phyloP scores from a whole-genome alignment of 2,113 vertebrate species.

The Tetrax tetrax region DNA sequence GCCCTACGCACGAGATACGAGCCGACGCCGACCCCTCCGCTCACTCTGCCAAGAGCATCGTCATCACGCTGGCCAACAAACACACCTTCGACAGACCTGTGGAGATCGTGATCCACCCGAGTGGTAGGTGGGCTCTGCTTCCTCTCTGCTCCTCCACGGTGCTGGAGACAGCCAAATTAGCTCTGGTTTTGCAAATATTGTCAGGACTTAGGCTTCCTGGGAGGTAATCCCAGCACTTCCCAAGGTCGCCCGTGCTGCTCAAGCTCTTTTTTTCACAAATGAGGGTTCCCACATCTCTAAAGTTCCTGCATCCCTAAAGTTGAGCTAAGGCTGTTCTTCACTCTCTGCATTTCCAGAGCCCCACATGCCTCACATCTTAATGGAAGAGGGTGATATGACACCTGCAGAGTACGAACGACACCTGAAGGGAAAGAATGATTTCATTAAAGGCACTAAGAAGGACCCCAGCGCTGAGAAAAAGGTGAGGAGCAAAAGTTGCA shows the following conservation, averaged over 20 bases:
- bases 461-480: slow-evolving; percentile 87
- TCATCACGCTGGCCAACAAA: slow-evolving; percentile 90
- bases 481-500: slow-evolving; percentile 71
- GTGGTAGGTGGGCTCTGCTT: slow-evolving; percentile 77
- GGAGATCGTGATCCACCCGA: slow-evolving; percentile 92
- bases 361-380: slow-evolving; percentile 87
- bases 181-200: neutral
- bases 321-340: neutral
- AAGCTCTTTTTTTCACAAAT: neutral
- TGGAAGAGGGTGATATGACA: slow-evolving; percentile 92
- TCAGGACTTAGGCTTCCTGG: neutral
- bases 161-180: neutral
- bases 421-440: slow-evolving; percentile 85
- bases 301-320: neutral
- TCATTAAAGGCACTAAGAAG: slow-evolving; percentile 91
- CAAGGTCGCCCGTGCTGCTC: neutral
- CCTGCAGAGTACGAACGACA: slow-evolving; percentile 87
- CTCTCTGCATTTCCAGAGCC: slow-evolving; percentile 80
- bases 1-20: slow-evolving; percentile 92
- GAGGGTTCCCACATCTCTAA: neutral
- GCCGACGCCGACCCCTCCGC: slow-evolving; percentile 90
- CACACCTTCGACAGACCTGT: slow-evolving; percentile 94
- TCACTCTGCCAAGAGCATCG: slow-evolving; percentile 85
- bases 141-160: neutral
- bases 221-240: neutral